Conservation (phyloP, 2,113 vertebrate species). For the Hyperopisus bebe region DNA sequence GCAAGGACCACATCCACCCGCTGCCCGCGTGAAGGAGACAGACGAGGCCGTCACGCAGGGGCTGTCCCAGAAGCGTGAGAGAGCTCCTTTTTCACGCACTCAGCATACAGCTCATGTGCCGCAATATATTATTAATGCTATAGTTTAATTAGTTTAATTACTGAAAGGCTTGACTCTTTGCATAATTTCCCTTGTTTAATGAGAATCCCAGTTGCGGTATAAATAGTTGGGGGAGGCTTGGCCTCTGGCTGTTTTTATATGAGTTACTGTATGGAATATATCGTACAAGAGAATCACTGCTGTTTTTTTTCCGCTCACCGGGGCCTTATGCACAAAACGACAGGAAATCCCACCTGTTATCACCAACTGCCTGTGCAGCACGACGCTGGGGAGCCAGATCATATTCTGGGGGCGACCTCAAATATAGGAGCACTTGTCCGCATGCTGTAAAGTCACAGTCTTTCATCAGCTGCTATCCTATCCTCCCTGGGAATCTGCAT, state of each 20-base stretch:
- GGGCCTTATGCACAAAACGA: not conserved
- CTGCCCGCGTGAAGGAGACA: not conserved
- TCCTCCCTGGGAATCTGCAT: not conserved
- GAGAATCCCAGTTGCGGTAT: constrained; percentile 52
- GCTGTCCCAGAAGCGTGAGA: constrained; percentile 61
- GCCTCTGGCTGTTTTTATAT: constrained; percentile 49
- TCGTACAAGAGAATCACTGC: constrained; percentile 32
- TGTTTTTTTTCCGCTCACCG: not conserved
- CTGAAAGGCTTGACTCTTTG: constrained; percentile 56
- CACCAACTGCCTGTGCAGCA: not conserved
- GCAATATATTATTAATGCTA: constrained; percentile 73
- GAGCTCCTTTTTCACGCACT: constrained; percentile 46
- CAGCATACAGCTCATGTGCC: constrained; percentile 66
- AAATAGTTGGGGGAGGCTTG: constrained; percentile 46
- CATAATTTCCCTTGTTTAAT: constrained; percentile 63
- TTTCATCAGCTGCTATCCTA: not conserved
- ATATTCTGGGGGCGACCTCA: not conserved
- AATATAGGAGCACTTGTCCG: not conserved
- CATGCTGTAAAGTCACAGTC: not conserved
- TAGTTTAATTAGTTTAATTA: constrained; percentile 76
- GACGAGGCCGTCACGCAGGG: not conserved
- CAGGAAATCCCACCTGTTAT: not conserved
- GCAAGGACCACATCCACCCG: not conserved
- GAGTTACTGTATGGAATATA: constrained; percentile 41
- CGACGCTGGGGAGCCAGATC: not conserved